Evolutionary conservation across 2,888 invertebrate genomes (phyloP).

Genomic region (Lissocephala sabroskyi): DNA sequence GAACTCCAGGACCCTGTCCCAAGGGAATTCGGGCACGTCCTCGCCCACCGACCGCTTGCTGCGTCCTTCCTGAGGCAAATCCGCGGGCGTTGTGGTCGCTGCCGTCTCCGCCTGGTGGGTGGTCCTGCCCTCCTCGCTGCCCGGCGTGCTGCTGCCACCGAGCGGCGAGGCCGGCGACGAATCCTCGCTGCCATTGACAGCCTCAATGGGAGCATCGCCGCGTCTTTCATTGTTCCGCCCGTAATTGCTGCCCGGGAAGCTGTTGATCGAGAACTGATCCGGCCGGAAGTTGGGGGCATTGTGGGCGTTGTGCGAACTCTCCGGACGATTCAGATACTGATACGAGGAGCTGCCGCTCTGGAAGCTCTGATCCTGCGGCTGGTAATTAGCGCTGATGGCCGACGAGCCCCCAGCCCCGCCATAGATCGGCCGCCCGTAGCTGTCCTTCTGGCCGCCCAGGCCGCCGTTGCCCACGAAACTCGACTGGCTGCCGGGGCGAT

Average conservation of each 20-base stretch:
- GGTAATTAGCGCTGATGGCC: constrained; percentile 59
- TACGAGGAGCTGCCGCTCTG: constrained; percentile 60
- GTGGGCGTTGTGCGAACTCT: constrained; percentile 59
- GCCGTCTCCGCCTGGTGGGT: constrained; percentile 40
- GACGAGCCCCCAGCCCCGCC: constrained; percentile 40
- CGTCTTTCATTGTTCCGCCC: constrained; percentile 70
- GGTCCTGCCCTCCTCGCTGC: constrained; percentile 47
- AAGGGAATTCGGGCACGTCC: constrained; percentile 81
- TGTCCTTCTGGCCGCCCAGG: constrained; percentile 43
- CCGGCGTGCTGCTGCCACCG: constrained; percentile 59
- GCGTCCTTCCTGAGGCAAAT: constrained; percentile 21
- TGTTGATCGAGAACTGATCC: constrained; percentile 62
- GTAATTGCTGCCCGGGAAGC: constrained; percentile 67
- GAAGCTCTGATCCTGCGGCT: constrained; percentile 63
- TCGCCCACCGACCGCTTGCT: constrained; percentile 63
- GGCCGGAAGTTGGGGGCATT: constrained; percentile 62
- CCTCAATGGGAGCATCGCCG: constrained; percentile 67
- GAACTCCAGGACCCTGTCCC: constrained; percentile 83
- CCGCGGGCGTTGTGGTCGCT: constrained; percentile 17
- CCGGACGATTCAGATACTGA: constrained; percentile 71
- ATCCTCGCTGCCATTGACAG: constrained; percentile 48
- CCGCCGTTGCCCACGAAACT: constrained; percentile 33
- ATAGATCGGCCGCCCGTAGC: constrained; percentile 51
- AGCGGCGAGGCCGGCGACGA: constrained; percentile 26
- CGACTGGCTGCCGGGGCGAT: constrained; percentile 58